Percentiles rank a stretch among this genome's conserved stretches.
Evolutionary conservation across 2,113 vertebrate species (phyloP).

Genomic region (Lagopus muta): DNA sequence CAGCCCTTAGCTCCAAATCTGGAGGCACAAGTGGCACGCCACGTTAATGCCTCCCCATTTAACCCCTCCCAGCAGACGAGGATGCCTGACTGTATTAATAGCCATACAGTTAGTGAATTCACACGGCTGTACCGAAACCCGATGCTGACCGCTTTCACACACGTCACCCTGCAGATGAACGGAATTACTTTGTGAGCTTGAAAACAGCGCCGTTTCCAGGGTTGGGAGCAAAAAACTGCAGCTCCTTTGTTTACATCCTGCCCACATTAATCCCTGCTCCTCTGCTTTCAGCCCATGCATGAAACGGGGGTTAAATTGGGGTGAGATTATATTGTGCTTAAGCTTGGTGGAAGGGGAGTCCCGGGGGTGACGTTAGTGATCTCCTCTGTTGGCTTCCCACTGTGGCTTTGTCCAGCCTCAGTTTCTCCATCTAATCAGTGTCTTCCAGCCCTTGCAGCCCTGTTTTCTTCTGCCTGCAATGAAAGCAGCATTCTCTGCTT

Average conservation of each 20-base stretch:
- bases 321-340: neutral
- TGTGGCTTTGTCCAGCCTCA: neutral
- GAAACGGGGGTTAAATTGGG: neutral
- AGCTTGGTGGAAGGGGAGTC: neutral
- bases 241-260: neutral
- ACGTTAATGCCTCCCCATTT: neutral
- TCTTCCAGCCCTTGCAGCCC: neutral
- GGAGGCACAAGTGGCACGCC: conserved; percentile 17
- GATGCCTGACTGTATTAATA: conserved; percentile 16
- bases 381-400: neutral
- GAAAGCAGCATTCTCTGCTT: neutral
- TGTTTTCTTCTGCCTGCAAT: neutral
- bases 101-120: conserved; percentile 2
- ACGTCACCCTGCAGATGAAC: neutral
- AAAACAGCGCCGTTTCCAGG: neutral
- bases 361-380: neutral
- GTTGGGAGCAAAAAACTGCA: neutral
- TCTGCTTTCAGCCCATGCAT: accelerated
- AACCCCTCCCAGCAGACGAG: neutral
- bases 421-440: neutral
- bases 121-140: neutral
- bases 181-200: neutral
- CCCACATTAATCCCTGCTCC: neutral
- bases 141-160: neutral
- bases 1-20: neutral